Conservation (phyloP, 2,113 vertebrate species). For the Dascyllus trimaculatus region DNA sequence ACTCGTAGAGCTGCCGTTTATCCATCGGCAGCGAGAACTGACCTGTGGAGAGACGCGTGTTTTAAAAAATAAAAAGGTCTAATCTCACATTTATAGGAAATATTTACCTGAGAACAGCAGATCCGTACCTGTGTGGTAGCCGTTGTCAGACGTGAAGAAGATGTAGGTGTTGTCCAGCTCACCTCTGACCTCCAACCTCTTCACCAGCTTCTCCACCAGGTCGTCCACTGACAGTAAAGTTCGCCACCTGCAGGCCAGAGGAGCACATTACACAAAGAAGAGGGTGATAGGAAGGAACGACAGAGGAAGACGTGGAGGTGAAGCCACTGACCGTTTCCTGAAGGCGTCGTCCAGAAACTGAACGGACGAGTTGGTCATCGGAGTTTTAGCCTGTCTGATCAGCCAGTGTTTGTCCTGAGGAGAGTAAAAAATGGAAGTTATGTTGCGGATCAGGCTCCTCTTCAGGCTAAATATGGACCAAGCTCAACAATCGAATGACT, state of each 20-base stretch:
- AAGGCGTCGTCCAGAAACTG: constrained; percentile 94
- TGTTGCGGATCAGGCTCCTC: too few relatives aligned
- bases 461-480: too few relatives aligned
- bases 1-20: constrained; percentile 97
- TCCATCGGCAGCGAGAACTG: constrained; percentile 98
- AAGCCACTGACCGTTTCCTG: constrained; percentile 88
- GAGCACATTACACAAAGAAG: background rate
- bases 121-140: constrained; percentile 93
- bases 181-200: constrained; percentile 87
- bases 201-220: constrained; percentile 93
- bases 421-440: background rate
- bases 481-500: too few relatives aligned
- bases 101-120: too few relatives aligned
- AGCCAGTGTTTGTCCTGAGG: constrained; percentile 98
- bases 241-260: constrained; percentile 88
- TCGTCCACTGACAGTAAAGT: constrained; percentile 98
- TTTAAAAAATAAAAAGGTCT: too few relatives aligned
- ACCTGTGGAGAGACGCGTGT: constrained; percentile 81
- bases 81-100: too few relatives aligned
- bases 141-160: constrained; percentile 98
- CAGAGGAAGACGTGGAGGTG: background rate
- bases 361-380: constrained; percentile 95
- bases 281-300: background rate
- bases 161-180: constrained; percentile 94
- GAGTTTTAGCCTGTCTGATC: constrained; percentile 97